Evolutionary conservation across 1,140 invertebrate genomes (phyloP).

Genomic region (Popillia japonica): DNA sequence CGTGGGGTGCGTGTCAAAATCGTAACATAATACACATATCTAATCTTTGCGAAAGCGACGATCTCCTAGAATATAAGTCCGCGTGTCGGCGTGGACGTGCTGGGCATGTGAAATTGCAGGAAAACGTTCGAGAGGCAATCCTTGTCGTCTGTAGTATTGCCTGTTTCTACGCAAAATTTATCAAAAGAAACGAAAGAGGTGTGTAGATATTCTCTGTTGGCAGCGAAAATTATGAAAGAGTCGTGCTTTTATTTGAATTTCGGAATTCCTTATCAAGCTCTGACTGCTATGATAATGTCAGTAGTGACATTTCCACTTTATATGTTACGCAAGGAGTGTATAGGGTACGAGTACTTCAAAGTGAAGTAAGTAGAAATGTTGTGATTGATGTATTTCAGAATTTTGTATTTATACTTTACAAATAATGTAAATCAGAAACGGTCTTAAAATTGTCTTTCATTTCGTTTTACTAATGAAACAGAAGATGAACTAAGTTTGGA

Average conservation of each 20-base stretch:
- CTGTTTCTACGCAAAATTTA: slow-evolving; percentile 27
- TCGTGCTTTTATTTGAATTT: not conserved
- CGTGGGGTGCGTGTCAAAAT: slow-evolving; percentile 32
- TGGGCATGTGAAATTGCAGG: not conserved
- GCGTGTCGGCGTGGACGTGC: slow-evolving; percentile 3
- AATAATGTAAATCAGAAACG: no score
- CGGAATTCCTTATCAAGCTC: not conserved
- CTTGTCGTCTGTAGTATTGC: not conserved
- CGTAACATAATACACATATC: slow-evolving; percentile 30
- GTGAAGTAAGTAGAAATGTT: no score
- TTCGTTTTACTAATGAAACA: no score
- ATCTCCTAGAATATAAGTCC: slow-evolving; percentile 26
- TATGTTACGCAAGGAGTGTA: not conserved
- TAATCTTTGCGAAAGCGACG: slow-evolving; percentile 34
- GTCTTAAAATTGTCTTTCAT: no score
- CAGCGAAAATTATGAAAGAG: slow-evolving; percentile 19
- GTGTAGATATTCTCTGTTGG: slow-evolving; percentile 20
- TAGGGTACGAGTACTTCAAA: not conserved
- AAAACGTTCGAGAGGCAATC: not conserved
- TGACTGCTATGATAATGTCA: slow-evolving; percentile 7
- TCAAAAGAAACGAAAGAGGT: slow-evolving; percentile 5
- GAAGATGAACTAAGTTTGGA: no score
- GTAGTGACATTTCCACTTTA: slow-evolving; percentile 11
- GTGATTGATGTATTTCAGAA: no score
- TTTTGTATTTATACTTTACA: no score